Base-by-base conservation (phyloP, 2,113 vertebrate genomes). In the Cynoglossus semilaevis region DNA sequence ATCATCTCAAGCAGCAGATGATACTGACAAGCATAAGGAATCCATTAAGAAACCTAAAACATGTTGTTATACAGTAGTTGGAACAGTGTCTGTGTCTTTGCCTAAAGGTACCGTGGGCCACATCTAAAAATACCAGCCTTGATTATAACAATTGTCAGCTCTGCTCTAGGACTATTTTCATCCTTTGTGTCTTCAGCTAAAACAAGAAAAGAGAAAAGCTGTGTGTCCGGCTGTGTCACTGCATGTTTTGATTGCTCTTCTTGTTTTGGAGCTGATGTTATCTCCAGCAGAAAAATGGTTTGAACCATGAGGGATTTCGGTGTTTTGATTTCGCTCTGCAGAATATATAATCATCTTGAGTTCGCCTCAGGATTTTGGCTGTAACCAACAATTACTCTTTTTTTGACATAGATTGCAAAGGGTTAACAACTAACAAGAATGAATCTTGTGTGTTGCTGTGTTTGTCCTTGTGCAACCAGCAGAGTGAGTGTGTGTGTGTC, bases 91-190 rank as follows among this genome's bases (percentile, higher is more conserved):
- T 43, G 46, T 67, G 19, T 60, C 50, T 74, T 9, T 43, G n/a
- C 58, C 64, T 46, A 56, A 37, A 46, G 29, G 34, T 29, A 17
- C 22, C 22, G 38, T 66, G 64, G 66, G 60, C 60, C 53, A 63
- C 15, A 74, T 78, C 76, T 83, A 81, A 74, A 86, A 83, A 83
- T 82, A 83, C 72, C 67, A 49, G 50, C 74, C 54, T 69, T 60
- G 67, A 67, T 73, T 74, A 45, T 67, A 83, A 74, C 63, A 69
- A 63, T 79, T 64, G 72, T 50, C 78, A 74, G 64, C 58, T 69
- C 65, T 53, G 67, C 42, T 58, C 44, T 38, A 10, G 52, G 57
- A 62, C 51, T 76, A 58, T 71, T 76, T 72, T 63, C 68, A 47
- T 51, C 64, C 53, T 51, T 9, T 1, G 11, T 41, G 11, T 12